A percentile compares a stretch with the other conserved stretches of the same genome.
phyloP scores from a whole-genome alignment of 2,797 vertebrate genomes.

The Enteromius fasciolatus region DNA sequence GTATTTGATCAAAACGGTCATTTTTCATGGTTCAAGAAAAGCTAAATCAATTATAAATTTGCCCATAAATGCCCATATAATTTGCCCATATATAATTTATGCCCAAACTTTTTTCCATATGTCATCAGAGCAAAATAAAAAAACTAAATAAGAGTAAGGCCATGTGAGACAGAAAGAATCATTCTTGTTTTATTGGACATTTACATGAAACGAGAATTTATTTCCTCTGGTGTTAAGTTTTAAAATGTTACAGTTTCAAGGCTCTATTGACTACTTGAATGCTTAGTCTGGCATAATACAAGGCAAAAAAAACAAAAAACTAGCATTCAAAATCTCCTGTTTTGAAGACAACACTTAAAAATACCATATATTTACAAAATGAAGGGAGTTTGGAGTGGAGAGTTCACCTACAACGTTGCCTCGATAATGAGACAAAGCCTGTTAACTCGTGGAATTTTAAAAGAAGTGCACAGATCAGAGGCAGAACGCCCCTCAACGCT shows the following conservation, averaged over 20 bases:
- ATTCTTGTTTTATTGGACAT: slow-evolving; percentile 71
- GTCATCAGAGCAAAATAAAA: neutral
- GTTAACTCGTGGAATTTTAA: slow-evolving; percentile 99
- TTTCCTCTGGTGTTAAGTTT: slow-evolving; percentile 68
- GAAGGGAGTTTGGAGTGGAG: slow-evolving; percentile 55
- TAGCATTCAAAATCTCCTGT: slow-evolving; percentile 81
- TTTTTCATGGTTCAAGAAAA: neutral
- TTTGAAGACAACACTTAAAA: slow-evolving; percentile 89
- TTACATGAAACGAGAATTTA: slow-evolving; percentile 74
- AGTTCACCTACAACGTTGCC: slow-evolving; percentile 97
- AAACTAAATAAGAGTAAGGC: neutral
- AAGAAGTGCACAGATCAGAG: slow-evolving; percentile 83
- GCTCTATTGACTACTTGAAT: slow-evolving; percentile 78
- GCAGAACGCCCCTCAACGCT: slow-evolving; percentile 89
- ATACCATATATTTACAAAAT: slow-evolving; percentile 94
- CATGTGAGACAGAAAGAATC: slow-evolving; percentile 55
- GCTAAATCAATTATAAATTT: neutral
- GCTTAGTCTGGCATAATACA: slow-evolving; percentile 84
- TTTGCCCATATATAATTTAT: too few species aligned
- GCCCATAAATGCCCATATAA: too few species aligned
- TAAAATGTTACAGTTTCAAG: slow-evolving; percentile 77
- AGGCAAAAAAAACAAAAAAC: slow-evolving; percentile 76
- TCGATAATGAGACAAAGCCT: slow-evolving; percentile 99
- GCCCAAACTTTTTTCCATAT: neutral
- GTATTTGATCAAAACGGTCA: neutral